These are phyloP conservation scores for Arion vulgaris DNA, from an alignment of 1,140 invertebrate species.

Conservation along the genomic window DNA sequence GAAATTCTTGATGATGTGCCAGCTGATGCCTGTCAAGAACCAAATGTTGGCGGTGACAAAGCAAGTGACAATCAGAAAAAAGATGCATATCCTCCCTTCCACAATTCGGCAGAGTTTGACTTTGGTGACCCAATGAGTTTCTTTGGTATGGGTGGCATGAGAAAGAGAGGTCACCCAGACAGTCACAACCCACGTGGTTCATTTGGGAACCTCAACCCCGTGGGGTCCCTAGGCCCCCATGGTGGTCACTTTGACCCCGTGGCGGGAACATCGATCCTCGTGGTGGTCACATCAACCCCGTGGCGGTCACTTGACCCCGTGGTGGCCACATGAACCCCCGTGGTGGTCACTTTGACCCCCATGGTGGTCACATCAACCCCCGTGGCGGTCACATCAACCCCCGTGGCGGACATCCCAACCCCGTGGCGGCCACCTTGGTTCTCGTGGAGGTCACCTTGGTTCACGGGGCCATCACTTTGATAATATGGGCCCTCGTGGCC, in stretches of 20 bases:
- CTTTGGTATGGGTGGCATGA: neutral
- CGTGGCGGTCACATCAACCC: no score
- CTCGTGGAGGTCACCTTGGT: neutral
- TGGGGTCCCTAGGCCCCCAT: neutral
- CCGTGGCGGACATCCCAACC: no score
- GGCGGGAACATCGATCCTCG: neutral
- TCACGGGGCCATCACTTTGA: neutral
- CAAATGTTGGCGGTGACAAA: neutral
- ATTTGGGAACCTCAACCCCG: neutral
- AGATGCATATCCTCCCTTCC: neutral
- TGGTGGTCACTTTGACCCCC: neutral
- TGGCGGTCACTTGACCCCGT: neutral
- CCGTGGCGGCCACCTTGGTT: neutral
- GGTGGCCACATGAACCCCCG: neutral
- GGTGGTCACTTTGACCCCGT: neutral
- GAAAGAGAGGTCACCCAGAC: neutral
- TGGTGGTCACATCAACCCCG: neutral
- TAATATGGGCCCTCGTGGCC: neutral
- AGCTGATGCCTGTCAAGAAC: neutral
- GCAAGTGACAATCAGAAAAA: conserved; percentile 1
- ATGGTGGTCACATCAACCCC: neutral
- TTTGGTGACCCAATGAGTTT: neutral
- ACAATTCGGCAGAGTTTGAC: neutral
- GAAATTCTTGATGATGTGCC: neutral
- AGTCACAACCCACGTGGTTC: neutral